Evolutionary conservation across 2,797 vertebrate species (phyloP).

Genomic region (Hoplostethus mediterraneus): DNA sequence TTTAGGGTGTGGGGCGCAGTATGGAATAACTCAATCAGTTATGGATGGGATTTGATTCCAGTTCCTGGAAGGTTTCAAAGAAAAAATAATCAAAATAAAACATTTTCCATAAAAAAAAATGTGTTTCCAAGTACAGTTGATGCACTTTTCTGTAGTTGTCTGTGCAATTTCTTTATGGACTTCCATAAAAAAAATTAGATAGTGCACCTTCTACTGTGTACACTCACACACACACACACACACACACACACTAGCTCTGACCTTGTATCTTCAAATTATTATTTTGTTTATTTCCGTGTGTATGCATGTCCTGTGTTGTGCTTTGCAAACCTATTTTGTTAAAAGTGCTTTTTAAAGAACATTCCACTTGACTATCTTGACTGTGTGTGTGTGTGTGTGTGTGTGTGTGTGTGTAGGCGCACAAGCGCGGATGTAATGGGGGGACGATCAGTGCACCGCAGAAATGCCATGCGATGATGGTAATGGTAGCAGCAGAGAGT

Average conservation of each 20-base stretch:
- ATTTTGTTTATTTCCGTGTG: neutral
- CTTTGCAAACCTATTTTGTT: neutral
- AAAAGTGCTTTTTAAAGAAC: constrained; percentile 8
- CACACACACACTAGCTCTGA: neutral
- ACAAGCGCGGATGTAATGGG: constrained; percentile 61
- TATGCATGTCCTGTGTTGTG: neutral
- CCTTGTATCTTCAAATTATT: neutral
- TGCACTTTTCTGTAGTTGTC: too few relatives aligned
- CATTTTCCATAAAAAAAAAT: too few relatives aligned
- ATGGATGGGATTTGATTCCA: too few relatives aligned
- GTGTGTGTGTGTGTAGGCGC: neutral
- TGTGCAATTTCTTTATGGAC: too few relatives aligned
- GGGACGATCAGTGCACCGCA: constrained; percentile 62
- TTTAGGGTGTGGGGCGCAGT: too few relatives aligned
- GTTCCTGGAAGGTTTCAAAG: too few relatives aligned
- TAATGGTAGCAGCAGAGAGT: constrained; percentile 92
- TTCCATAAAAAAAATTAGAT: too few relatives aligned
- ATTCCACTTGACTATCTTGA: neutral
- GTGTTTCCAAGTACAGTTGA: too few relatives aligned
- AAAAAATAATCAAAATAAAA: too few relatives aligned
- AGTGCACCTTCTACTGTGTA: too few relatives aligned
- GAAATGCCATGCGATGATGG: constrained; percentile 88
- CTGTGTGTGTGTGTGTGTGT: constrained; percentile 4
- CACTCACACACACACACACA: neutral
- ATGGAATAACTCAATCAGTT: too few relatives aligned